These are phyloP conservation scores for Tuberolachnus salignus DNA, from an alignment of 2,888 invertebrate species.

Conservation along the genomic window DNA sequence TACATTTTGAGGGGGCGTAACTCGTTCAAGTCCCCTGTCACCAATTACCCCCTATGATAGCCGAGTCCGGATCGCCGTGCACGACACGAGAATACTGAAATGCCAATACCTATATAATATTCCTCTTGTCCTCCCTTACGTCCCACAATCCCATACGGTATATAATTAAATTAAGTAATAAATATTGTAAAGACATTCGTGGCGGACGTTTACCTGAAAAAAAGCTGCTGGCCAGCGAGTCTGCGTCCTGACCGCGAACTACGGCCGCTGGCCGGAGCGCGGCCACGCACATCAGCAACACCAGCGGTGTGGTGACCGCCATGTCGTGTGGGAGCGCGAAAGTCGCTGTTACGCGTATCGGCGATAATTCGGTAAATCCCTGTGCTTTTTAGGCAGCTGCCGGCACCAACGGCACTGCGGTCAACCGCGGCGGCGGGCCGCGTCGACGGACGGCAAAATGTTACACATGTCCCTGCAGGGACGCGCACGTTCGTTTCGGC, in stretches of 20 bases:
- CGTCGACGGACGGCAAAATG: constrained; percentile 6
- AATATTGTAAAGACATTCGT: no score
- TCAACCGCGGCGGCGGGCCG: constrained; percentile 15
- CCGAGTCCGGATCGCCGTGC: no score
- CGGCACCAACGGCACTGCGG: not conserved
- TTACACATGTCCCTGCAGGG: not conserved
- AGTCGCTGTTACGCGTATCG: no score
- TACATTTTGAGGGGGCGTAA: no score
- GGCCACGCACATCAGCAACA: constrained; percentile 40
- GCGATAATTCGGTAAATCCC: no score
- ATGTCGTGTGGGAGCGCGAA: not conserved
- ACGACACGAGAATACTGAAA: not conserved
- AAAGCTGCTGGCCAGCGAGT: constrained; percentile 81
- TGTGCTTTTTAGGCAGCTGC: not conserved
- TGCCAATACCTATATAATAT: no score
- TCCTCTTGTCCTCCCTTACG: no score
- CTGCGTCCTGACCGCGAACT: constrained; percentile 67
- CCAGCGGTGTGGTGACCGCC: constrained; percentile 14
- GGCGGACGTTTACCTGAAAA: constrained; percentile 70
- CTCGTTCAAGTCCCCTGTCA: no score
- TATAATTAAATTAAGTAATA: not conserved
- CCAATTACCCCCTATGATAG: no score
- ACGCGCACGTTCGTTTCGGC: not conserved
- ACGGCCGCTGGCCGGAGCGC: constrained; percentile 25
- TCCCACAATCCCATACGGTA: no score